Percentiles rank a stretch among this genome's conserved stretches.
phyloP scores from a whole-genome alignment of 2,888 invertebrate species.

The Mesorhabditis sp. region DNA sequence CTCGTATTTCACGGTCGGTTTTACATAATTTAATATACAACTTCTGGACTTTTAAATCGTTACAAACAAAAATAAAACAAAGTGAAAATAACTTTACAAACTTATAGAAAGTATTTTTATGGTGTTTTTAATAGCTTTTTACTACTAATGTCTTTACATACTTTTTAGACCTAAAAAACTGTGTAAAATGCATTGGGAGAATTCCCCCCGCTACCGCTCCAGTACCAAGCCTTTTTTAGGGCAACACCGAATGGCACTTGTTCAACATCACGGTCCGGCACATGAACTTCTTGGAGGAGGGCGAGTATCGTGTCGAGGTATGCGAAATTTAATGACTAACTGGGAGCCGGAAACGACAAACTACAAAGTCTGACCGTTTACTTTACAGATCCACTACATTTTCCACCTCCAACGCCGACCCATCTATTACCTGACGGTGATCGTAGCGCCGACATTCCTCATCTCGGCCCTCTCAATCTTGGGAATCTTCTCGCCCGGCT shows the following conservation, averaged over 20 bases:
- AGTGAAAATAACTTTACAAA: not conserved
- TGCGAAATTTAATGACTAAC: not conserved
- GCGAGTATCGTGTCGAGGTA: slow-evolving; percentile 52
- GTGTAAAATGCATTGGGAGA: no score
- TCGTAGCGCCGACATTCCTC: slow-evolving; percentile 53
- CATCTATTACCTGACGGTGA: slow-evolving; percentile 56
- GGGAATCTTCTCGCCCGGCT: slow-evolving; percentile 53
- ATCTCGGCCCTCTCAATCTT: slow-evolving; percentile 53
- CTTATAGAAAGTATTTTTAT: not conserved
- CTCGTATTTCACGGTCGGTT: slow-evolving; percentile 43
- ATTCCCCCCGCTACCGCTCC: no score
- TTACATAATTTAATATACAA: not conserved
- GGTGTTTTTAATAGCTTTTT: no score
- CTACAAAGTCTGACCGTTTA: slow-evolving; percentile 3
- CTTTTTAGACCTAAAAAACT: no score
- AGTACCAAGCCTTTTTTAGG: slow-evolving; percentile 27
- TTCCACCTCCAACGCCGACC: slow-evolving; percentile 49
- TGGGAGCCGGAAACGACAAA: slow-evolving; percentile 20
- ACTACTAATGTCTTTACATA: no score
- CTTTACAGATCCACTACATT: slow-evolving; percentile 44
- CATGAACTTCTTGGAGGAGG: slow-evolving; percentile 53
- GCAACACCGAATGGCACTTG: slow-evolving; percentile 56
- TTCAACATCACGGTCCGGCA: slow-evolving; percentile 53
- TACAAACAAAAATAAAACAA: slow-evolving; percentile 5
- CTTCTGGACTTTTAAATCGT: not conserved